Evolutionary conservation across 2,113 vertebrate species (phyloP).

Genomic region (Cephalopholis sonnerati): DNA sequence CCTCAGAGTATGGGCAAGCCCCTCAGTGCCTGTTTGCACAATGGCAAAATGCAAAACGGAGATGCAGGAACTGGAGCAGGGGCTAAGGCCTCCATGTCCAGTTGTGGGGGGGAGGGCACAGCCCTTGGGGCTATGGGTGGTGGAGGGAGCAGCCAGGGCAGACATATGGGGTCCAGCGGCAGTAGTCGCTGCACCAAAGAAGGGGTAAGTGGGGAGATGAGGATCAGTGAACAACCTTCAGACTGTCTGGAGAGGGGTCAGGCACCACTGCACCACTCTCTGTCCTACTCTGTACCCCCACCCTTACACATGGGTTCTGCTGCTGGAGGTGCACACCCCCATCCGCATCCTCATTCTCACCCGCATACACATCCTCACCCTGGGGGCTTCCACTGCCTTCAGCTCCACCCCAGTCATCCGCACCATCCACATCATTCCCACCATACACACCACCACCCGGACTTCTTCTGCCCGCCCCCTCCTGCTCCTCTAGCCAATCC

Average conservation of each 20-base stretch:
- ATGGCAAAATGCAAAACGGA: slow-evolving; percentile 91
- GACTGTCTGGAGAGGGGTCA: slow-evolving; percentile 94
- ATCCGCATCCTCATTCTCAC: slow-evolving; percentile 86
- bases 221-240: slow-evolving; percentile 89
- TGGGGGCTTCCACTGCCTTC: slow-evolving; percentile 93
- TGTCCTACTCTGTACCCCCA: slow-evolving; percentile 90
- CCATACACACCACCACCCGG: slow-evolving; percentile 84
- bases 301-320: slow-evolving; percentile 87
- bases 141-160: slow-evolving; percentile 80
- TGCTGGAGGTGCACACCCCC: slow-evolving; percentile 85
- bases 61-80: slow-evolving; percentile 78
- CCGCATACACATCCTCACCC: slow-evolving; percentile 84
- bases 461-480: slow-evolving; percentile 90
- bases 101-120: slow-evolving; percentile 87
- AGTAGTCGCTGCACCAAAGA: slow-evolving; percentile 87
- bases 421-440: slow-evolving; percentile 83
- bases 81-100: slow-evolving; percentile 85
- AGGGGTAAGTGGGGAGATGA: slow-evolving; percentile 83
- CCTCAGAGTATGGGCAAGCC: slow-evolving; percentile 86
- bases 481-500: slow-evolving; percentile 84
- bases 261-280: slow-evolving; percentile 90
- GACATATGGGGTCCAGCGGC: slow-evolving; percentile 71
- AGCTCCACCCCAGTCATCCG: slow-evolving; percentile 88
- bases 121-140: slow-evolving; percentile 81
- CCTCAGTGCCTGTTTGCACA: slow-evolving; percentile 92